Base-by-base conservation (phyloP, 2,888 invertebrate genomes). In the Tipula helvola region DNA sequence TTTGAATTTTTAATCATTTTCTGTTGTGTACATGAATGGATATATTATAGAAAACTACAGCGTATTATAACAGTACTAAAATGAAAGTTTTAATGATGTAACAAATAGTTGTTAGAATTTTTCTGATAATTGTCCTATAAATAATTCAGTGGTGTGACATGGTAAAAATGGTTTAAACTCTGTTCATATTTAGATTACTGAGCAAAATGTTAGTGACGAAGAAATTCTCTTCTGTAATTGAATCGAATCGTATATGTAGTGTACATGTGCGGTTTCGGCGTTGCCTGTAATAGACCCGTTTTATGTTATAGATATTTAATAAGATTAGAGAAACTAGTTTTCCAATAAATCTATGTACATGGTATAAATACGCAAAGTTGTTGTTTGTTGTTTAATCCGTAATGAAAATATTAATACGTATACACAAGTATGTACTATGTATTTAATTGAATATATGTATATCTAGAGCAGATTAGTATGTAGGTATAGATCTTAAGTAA, bases 1-100 rank as follows among this genome's bases (percentile, higher is more conserved):
- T 71, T 71, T 71, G 71, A 71, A 71, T 71, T 71, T 71, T 71
- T 71, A 71, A 71, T 71, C 71, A 71, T 71, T 71, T 71, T 71
- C 71, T 71, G 28, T 71, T 71, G 18, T 71, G 71, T 71, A 28
- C 28, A 12, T 71, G 71, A 28, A 3, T 71, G 71, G 71, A 71
- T 71, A 28, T 71, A 71, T 71, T 71, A 71, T 10, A 71, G 71
- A 71, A 71, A 71, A 28, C 28, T 71, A 28, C 28, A 71, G n/a
- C n/a, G n/a, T 16, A 44, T 44, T 16, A 28, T 28, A 28, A 57
- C 57, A 57, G 18, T 18, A 71, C 28, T 71, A 71, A 71, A 71
- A 71, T 28, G 28, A 71, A 71, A 71, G 71, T 71, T 71, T 71
- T 28, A 71, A 71, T 71, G 71, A 71, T 71, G 71, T 71, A 71